These are phyloP conservation scores for Pristiophorus japonicus DNA, from an alignment of 2,113 vertebrate species.

Conservation along the genomic window DNA sequence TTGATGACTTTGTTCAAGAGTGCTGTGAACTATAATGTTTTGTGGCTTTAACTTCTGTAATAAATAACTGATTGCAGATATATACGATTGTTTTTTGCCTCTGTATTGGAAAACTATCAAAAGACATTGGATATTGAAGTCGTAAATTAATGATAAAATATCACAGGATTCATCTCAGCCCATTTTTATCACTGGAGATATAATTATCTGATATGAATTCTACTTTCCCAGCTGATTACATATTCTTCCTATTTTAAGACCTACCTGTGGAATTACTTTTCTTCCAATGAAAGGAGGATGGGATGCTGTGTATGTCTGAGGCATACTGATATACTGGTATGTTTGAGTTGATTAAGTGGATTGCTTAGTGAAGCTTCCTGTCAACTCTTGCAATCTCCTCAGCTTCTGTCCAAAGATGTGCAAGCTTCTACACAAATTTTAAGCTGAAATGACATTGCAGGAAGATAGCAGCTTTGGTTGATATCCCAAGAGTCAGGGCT, in stretches of 20 bases:
- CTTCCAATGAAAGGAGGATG: conserved; percentile 3
- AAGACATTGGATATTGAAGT: not conserved
- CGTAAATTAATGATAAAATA: not conserved
- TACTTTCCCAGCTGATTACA: conserved; percentile 1
- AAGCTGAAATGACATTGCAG: conserved; percentile 21
- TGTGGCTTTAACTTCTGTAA: not conserved
- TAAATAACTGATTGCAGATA: not conserved
- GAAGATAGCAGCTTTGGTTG: conserved; percentile 10
- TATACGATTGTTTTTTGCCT: not conserved
- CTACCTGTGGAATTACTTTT: conserved; percentile 20
- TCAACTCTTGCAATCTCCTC: conserved; percentile 30
- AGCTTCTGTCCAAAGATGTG: conserved; percentile 21
- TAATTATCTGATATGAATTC: not conserved
- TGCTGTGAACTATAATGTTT: not conserved
- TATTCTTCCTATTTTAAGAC: conserved; percentile 12
- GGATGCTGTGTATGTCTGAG: not conserved
- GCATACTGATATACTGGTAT: not conserved
- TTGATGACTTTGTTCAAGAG: not conserved
- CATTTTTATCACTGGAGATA: not conserved
- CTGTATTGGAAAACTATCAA: not conserved
- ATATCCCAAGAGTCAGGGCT: not conserved
- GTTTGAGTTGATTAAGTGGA: conserved; percentile 29
- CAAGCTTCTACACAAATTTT: not conserved
- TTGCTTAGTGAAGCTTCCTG: conserved; percentile 27
- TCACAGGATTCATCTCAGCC: not conserved